Evolutionary conservation across 2,797 vertebrate species (phyloP).

Genomic region (Pantherophis alleghaniensis): DNA sequence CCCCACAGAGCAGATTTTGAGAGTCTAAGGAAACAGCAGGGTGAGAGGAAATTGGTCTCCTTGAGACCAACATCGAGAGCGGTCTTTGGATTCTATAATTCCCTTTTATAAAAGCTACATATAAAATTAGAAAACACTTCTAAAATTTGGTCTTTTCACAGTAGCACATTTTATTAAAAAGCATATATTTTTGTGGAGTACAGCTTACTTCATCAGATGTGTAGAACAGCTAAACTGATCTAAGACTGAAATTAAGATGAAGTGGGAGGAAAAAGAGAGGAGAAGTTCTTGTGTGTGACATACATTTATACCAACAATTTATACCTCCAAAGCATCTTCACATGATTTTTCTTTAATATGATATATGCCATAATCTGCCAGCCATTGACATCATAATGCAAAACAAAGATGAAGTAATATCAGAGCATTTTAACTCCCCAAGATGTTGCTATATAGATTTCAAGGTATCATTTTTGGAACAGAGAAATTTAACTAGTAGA

Average conservation of each 20-base stretch:
- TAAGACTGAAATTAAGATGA: neutral
- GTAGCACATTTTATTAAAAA: neutral
- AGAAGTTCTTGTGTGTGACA: neutral
- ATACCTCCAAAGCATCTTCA: neutral
- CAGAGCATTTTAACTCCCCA: neutral
- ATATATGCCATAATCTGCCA: neutral
- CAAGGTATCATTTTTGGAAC: neutral
- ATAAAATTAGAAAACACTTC: neutral
- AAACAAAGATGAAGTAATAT: neutral
- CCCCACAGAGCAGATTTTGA: neutral
- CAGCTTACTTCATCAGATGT: neutral
- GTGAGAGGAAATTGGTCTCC: neutral
- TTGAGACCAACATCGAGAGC: neutral
- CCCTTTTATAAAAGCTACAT: neutral
- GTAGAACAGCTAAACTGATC: neutral
- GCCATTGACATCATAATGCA: neutral
- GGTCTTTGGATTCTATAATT: neutral
- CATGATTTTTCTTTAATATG: neutral
- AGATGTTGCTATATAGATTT: neutral
- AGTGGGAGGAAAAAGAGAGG: neutral
- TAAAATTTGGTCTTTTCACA: neutral
- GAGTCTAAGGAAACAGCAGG: neutral
- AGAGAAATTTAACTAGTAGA: neutral
- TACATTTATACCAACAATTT: neutral
- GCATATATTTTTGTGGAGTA: neutral